A percentile compares a stretch with the other conserved stretches of the same genome.
Evolutionary conservation across 2,888 invertebrate genomes (phyloP).

Genomic region (Gortyna flavago): DNA sequence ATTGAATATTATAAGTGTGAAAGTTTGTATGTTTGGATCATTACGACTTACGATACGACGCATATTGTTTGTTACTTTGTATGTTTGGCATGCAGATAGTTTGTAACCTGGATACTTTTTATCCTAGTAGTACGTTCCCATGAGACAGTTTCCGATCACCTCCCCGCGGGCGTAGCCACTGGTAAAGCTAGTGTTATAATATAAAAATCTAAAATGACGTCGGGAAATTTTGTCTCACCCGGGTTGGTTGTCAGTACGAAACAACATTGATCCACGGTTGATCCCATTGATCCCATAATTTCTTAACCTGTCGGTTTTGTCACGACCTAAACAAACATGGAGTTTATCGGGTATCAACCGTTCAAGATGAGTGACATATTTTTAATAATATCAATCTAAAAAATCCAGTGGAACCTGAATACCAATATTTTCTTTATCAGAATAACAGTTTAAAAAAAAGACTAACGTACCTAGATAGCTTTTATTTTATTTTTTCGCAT

Average conservation of each 20-base stretch:
- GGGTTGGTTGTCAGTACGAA: not conserved
- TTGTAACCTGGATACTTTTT: not conserved
- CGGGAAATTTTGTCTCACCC: not conserved
- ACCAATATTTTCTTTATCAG: conserved; percentile 25
- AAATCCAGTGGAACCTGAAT: conserved; percentile 8
- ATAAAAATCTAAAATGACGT: too few relatives aligned
- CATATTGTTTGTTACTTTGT: too few relatives aligned
- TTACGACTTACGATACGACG: too few relatives aligned
- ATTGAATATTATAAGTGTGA: not conserved
- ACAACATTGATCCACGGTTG: conserved; percentile 5
- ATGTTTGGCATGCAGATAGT: not conserved
- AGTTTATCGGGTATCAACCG: conserved; percentile 38
- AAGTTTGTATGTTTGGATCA: not conserved
- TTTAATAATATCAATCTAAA: conserved; percentile 46
- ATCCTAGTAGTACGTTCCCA: not conserved
- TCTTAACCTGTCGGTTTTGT: conserved; percentile 31
- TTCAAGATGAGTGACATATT: conserved; percentile 51
- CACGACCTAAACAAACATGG: conserved; percentile 21
- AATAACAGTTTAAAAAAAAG: not conserved
- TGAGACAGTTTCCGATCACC: not conserved
- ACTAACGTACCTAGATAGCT: not conserved
- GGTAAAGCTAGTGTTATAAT: not conserved
- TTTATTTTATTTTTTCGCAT: not conserved
- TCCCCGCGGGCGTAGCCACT: not conserved
- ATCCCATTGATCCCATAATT: conserved; percentile 25